phyloP scores from a whole-genome alignment of 2,113 vertebrate species.

The Pedetes capensis region DNA sequence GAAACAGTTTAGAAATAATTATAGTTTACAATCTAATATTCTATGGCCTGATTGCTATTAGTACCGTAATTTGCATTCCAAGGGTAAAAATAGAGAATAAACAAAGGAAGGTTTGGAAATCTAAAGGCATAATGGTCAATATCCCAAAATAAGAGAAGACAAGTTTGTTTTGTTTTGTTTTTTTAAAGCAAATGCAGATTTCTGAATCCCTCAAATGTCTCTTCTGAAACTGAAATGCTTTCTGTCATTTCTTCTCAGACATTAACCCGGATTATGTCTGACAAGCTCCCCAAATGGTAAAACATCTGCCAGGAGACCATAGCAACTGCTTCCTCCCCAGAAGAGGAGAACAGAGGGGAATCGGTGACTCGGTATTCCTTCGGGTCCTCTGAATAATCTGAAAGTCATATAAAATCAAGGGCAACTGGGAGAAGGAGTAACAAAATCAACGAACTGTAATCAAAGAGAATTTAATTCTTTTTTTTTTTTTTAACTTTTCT shows the following conservation, averaged over 20 bases:
- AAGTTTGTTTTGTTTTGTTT: no score
- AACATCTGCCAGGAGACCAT: slow-evolving; percentile 16
- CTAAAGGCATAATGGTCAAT: background rate
- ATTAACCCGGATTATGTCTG: slow-evolving; percentile 52
- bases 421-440: background rate
- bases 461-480: slow-evolving; percentile 22
- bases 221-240: background rate
- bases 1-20: background rate
- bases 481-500: background rate
- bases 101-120: background rate
- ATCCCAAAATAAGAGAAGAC: slow-evolving; percentile 6
- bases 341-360: background rate
- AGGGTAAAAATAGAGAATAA: background rate
- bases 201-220: background rate
- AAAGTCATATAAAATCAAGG: slow-evolving; percentile 3
- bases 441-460: background rate
- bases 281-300: slow-evolving; percentile 44
- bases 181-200: background rate
- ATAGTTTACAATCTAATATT: background rate
- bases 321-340: background rate
- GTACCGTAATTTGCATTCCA: background rate
- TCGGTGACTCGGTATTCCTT: background rate
- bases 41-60: background rate
- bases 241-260: slow-evolving; percentile 19
- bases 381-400: background rate